Percentiles rank a stretch among this genome's conserved stretches.
phyloP scores from a whole-genome alignment of 2,113 vertebrate genomes.

The Corythoichthys intestinalis region DNA sequence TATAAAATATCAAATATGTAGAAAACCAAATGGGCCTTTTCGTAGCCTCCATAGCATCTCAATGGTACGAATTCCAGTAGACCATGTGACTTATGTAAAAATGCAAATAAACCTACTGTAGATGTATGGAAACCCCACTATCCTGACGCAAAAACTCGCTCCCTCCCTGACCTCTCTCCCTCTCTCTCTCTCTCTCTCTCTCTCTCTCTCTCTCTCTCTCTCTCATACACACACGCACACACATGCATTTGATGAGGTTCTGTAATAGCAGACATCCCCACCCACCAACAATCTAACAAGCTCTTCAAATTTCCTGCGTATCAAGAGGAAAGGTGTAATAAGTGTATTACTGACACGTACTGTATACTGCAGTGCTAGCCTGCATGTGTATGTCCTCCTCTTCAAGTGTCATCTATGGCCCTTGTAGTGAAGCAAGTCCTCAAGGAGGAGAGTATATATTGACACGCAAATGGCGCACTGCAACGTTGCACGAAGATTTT shows the following conservation, averaged over 20 bases:
- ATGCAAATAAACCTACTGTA: too few relatives aligned
- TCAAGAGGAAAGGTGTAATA: slow-evolving; percentile 31
- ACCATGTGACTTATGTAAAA: too few relatives aligned
- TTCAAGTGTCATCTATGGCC: slow-evolving; percentile 32
- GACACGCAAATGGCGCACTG: slow-evolving; percentile 34
- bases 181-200: too few relatives aligned
- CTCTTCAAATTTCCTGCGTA: slow-evolving; percentile 39
- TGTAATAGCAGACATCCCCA: slow-evolving; percentile 39
- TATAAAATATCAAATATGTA: too few relatives aligned
- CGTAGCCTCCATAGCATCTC: too few relatives aligned
- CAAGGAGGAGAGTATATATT: slow-evolving; percentile 24
- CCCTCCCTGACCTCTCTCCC: too few relatives aligned
- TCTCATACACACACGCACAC: not conserved
- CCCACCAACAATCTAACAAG: slow-evolving; percentile 38
- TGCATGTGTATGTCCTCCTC: slow-evolving; percentile 10
- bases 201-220: too few relatives aligned
- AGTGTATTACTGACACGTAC: slow-evolving; percentile 36
- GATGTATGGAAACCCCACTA: not conserved
- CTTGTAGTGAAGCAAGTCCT: slow-evolving; percentile 27
- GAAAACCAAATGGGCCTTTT: too few relatives aligned
- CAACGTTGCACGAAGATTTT: slow-evolving; percentile 14
- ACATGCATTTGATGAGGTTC: slow-evolving; percentile 39
- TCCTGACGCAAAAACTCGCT: not conserved
- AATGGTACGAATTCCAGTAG: too few relatives aligned
- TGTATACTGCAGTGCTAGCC: slow-evolving; percentile 11